Conservation (phyloP, 1,140 invertebrate genomes). For the Kradibia gibbosae region DNA sequence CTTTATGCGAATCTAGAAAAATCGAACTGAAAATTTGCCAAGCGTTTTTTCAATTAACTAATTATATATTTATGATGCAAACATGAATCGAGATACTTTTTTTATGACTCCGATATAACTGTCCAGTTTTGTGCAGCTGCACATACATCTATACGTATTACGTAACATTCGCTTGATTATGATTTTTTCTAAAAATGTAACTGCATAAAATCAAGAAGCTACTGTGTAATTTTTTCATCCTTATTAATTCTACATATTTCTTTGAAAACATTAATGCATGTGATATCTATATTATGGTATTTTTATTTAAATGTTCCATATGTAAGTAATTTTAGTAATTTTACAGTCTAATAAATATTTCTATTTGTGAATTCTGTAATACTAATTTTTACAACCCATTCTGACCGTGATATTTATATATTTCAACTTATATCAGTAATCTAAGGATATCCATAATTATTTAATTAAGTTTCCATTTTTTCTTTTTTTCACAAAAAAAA, state of each 20-base stretch:
- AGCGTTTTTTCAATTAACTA: not conserved
- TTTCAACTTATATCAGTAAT: not conserved
- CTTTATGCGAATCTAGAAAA: not conserved
- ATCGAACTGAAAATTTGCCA: not conserved
- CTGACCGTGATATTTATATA: not conserved
- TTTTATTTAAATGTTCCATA: not conserved
- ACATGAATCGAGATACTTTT: not conserved
- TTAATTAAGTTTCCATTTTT: not conserved
- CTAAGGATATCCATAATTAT: not conserved
- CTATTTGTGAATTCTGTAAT: not conserved
- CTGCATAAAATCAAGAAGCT: not conserved
- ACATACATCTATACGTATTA: not conserved
- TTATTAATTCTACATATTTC: not conserved
- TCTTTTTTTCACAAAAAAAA: not conserved
- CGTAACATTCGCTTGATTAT: conserved; percentile 19
- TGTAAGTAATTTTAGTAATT: not conserved
- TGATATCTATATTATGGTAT: not conserved
- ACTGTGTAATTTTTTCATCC: not conserved
- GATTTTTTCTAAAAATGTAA: not conserved
- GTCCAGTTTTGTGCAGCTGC: conserved; percentile 7
- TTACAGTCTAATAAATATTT: not conserved
- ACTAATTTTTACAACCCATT: not conserved
- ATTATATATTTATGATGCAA: not conserved
- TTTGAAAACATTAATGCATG: not conserved
- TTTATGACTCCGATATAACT: conserved; percentile 11